A percentile compares a stretch with the other conserved stretches of the same genome.
phyloP scores from a whole-genome alignment of 2,797 vertebrate species.

The Crypturellus tataupa region DNA sequence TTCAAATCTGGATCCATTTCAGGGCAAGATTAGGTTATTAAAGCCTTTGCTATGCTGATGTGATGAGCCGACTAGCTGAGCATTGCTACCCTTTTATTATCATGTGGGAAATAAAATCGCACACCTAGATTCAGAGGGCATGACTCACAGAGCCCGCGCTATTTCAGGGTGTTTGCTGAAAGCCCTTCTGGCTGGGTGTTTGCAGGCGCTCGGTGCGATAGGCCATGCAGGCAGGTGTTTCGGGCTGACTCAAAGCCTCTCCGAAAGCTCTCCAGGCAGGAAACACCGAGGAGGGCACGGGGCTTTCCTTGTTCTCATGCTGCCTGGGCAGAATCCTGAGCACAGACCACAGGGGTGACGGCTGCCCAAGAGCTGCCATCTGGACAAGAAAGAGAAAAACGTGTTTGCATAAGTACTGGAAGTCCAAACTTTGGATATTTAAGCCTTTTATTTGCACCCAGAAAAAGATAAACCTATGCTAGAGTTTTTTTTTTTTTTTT shows the following conservation, averaged over 20 bases:
- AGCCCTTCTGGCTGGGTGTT: conserved; percentile 10
- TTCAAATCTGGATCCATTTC: conserved; percentile 56
- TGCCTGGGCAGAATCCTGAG: neutral
- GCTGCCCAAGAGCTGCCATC: neutral
- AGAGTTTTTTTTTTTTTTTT: neutral
- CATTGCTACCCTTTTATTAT: conserved; percentile 25
- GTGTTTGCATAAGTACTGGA: neutral
- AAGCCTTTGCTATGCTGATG: conserved; percentile 71
- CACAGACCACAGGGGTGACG: accelerated
- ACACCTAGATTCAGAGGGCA: conserved; percentile 44
- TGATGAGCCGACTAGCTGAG: conserved; percentile 36
- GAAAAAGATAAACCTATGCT: neutral
- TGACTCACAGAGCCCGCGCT: conserved; percentile 34
- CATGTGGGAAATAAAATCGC: conserved; percentile 59
- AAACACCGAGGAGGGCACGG: neutral
- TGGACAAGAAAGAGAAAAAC: neutral
- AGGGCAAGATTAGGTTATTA: conserved; percentile 57
- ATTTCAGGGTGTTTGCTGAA: neutral
- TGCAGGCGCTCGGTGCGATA: accelerated
- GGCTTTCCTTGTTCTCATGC: neutral
- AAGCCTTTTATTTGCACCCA: neutral
- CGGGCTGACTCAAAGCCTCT: neutral
- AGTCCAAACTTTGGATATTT: neutral
- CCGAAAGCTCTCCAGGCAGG: neutral
- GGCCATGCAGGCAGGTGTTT: neutral